A percentile compares a stretch with the other conserved stretches of the same genome.
phyloP scores from a whole-genome alignment of 2,888 invertebrate genomes.

The Scaptomyza cyrtandrae region DNA sequence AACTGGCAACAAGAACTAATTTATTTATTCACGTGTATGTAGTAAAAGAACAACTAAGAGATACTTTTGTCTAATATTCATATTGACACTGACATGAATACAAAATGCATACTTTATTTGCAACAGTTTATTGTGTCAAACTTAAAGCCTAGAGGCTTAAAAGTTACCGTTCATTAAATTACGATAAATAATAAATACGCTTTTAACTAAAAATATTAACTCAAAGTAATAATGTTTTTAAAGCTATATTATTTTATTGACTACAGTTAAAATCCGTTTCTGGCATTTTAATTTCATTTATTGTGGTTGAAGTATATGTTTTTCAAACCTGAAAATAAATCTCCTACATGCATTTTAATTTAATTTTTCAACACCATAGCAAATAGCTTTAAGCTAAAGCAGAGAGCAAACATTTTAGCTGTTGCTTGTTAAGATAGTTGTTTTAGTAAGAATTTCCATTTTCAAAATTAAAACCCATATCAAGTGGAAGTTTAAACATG shows the following conservation, averaged over 20 bases:
- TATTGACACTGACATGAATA: neutral
- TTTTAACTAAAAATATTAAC: neutral
- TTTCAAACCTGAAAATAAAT: slow-evolving; percentile 1
- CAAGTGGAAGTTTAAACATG: slow-evolving; percentile 11
- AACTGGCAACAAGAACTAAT: slow-evolving; percentile 6
- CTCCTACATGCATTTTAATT: neutral
- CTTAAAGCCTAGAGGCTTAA: slow-evolving; percentile 2
- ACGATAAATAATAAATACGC: slow-evolving; percentile 1
- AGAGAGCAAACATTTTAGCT: neutral
- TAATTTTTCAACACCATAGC: neutral
- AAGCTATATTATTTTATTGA: neutral
- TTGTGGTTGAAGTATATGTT: neutral
- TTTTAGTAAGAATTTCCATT: neutral
- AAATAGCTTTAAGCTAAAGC: neutral
- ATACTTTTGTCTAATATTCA: slow-evolving; percentile 3
- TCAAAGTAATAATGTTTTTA: neutral
- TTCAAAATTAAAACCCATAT: slow-evolving; percentile 6
- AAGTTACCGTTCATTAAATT: neutral
- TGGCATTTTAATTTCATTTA: neutral
- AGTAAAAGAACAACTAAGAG: neutral
- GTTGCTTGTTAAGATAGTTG: neutral
- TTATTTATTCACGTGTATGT: neutral
- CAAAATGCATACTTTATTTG: neutral
- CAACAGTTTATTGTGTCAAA: neutral
- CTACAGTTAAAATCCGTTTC: neutral